Conservation (phyloP, 2,888 invertebrate species). For the Acrobasis consociella region DNA sequence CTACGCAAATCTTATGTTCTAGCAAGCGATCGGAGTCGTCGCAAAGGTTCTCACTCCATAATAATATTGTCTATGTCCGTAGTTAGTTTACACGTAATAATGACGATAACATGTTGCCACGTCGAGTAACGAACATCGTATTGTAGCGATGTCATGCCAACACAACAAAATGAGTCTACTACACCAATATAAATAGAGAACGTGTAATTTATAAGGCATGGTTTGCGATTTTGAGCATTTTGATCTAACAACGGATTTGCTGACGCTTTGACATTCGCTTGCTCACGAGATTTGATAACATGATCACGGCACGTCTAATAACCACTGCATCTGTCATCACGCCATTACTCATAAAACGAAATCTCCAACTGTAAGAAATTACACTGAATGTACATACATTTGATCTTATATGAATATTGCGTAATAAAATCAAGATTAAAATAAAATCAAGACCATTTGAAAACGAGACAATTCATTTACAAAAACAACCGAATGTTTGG, state of each 20-base stretch:
- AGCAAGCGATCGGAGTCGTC: constrained; percentile 62
- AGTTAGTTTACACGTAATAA: constrained; percentile 43
- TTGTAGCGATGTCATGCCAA: constrained; percentile 76
- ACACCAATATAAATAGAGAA: constrained; percentile 8
- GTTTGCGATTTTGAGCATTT: constrained; percentile 62
- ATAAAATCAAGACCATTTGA: too few relatives aligned
- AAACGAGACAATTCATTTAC: too few relatives aligned
- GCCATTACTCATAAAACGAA: constrained; percentile 1
- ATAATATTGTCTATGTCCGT: constrained; percentile 48
- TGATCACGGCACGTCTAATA: constrained; percentile 47
- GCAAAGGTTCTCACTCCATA: constrained; percentile 57
- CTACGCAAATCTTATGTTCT: constrained; percentile 40
- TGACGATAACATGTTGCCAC: constrained; percentile 25
- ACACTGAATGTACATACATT: constrained; percentile 13
- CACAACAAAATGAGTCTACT: constrained; percentile 32
- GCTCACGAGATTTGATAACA: constrained; percentile 53
- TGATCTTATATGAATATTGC: background rate
- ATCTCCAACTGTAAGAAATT: constrained; percentile 7
- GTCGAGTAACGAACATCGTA: constrained; percentile 31
- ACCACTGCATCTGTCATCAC: constrained; percentile 42
- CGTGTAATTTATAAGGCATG: constrained; percentile 63
- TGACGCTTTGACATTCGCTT: constrained; percentile 53
- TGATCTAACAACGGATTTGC: constrained; percentile 62
- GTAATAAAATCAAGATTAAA: too few relatives aligned
- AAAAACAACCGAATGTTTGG: too few relatives aligned